These are phyloP conservation scores for Diplogasteroides magnus DNA, from an alignment of 1,140 invertebrate genomes.

Conservation along the genomic window DNA sequence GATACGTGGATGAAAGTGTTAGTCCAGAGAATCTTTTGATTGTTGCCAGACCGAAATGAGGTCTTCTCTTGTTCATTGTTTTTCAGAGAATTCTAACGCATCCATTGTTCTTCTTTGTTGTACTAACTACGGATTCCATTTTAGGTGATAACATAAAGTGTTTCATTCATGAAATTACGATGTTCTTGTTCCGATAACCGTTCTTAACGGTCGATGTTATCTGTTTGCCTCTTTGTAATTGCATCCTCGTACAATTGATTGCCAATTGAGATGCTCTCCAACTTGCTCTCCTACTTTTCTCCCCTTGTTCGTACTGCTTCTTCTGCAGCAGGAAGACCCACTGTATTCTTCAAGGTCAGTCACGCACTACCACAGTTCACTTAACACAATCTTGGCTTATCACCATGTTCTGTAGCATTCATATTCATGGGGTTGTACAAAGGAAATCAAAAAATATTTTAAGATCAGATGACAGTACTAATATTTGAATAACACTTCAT, in stretches of 20 bases:
- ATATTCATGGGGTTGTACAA: background rate
- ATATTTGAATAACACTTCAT: slow-evolving; percentile 3
- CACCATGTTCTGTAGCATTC: background rate
- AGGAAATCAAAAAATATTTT: slow-evolving; percentile 7
- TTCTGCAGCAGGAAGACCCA: background rate
- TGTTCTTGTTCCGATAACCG: too few relatives aligned
- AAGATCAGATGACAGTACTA: background rate
- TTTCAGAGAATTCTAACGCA: too few relatives aligned
- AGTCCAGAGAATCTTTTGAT: background rate
- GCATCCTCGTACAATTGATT: too few relatives aligned
- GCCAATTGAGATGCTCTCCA: background rate
- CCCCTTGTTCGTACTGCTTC: background rate
- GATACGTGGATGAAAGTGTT: background rate
- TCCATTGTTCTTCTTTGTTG: too few relatives aligned
- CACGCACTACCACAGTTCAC: background rate
- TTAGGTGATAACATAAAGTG: background rate
- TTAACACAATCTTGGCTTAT: too few relatives aligned
- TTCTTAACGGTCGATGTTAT: background rate
- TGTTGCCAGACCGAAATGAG: background rate
- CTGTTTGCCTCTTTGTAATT: too few relatives aligned
- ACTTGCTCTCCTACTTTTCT: background rate
- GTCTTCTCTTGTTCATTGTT: too few relatives aligned
- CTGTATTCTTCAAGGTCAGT: slow-evolving; percentile 1
- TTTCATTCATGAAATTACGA: background rate
- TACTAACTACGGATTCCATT: too few relatives aligned